A percentile compares a stretch with the other conserved stretches of the same genome.
phyloP scores from a whole-genome alignment of 2,113 vertebrate species.

The Andinoacara biseriatus region DNA sequence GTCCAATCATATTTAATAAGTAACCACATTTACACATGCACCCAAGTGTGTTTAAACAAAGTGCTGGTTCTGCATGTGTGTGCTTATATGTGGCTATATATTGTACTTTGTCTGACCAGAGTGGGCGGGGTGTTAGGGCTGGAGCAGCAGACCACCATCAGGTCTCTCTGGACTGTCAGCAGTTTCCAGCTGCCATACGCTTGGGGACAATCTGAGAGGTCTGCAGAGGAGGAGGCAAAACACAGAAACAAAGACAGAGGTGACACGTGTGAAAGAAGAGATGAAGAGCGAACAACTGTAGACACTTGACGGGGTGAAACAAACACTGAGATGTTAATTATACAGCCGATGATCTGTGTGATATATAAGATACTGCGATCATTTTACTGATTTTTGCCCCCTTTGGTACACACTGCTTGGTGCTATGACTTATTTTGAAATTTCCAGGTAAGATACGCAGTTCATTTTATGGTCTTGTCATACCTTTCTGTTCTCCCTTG shows the following conservation, averaged over 20 bases:
- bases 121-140: conserved; percentile 80
- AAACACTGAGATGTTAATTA: background rate
- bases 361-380: background rate
- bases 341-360: background rate
- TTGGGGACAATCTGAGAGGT: background rate
- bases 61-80: background rate
- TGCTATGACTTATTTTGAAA: conserved; percentile 1
- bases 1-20: background rate
- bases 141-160: conserved; percentile 83
- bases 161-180: conserved; percentile 78
- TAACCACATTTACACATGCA: background rate
- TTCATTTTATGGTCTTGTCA: background rate
- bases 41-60: background rate
- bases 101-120: conserved; percentile 66
- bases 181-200: conserved; percentile 79
- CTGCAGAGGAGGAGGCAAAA: conserved; percentile 17
- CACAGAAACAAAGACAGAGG: background rate
- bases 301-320: background rate
- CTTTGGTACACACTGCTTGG: background rate
- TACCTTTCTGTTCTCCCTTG: conserved; percentile 59
- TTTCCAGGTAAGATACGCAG: background rate
- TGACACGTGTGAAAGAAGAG: background rate
- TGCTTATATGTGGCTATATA: background rate
- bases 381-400: background rate
- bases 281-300: background rate